These are phyloP conservation scores for Apamea monoglypha DNA, from an alignment of 2,888 invertebrate species.

Conservation along the genomic window DNA sequence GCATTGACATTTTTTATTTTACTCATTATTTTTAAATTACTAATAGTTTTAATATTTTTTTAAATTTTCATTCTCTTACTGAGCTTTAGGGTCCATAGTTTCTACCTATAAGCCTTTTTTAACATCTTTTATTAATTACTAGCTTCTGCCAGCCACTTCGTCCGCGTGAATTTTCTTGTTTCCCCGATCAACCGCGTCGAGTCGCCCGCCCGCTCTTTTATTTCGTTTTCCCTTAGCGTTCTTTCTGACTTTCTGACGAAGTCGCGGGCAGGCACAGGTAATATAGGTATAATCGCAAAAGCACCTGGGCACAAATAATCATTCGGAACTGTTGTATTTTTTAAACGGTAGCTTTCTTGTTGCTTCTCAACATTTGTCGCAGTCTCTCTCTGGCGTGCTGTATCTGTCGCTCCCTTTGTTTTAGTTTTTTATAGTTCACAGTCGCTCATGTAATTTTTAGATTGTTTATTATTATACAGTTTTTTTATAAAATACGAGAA, in stretches of 20 bases:
- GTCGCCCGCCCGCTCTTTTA: neutral
- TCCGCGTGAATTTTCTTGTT: neutral
- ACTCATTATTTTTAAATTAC: neutral
- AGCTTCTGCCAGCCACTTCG: neutral
- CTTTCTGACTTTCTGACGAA: neutral
- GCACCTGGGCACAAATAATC: neutral
- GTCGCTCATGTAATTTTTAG: neutral
- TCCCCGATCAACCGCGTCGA: neutral
- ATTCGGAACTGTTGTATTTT: neutral
- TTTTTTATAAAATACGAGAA: neutral
- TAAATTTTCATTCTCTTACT: neutral
- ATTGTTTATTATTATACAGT: neutral
- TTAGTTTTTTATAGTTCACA: neutral
- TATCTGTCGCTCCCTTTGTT: neutral
- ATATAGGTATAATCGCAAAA: neutral
- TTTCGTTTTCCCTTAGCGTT: neutral
- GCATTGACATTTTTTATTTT: neutral
- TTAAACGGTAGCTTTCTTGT: neutral
- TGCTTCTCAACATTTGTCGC: neutral
- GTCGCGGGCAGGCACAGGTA: neutral
- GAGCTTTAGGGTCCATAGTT: neutral
- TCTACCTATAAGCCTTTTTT: neutral
- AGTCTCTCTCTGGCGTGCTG: neutral
- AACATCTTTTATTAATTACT: neutral
- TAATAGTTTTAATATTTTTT: neutral